phyloP scores from a whole-genome alignment of 2,888 invertebrate species.

The Leptopilina syphax region DNA sequence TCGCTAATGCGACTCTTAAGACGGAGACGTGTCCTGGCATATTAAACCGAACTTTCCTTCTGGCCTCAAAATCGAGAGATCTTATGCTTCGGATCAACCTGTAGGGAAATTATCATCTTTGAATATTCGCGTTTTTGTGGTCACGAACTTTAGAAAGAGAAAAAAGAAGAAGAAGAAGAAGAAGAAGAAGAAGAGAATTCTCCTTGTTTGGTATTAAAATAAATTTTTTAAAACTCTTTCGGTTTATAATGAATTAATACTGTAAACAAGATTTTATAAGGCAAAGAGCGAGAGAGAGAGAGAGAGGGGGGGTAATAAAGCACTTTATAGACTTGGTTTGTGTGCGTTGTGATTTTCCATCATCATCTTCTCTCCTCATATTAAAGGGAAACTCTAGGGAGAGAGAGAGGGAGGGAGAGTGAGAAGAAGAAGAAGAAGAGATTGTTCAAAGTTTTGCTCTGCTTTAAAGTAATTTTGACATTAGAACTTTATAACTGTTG shows the following conservation, averaged over 20 bases:
- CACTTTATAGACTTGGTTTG: not conserved
- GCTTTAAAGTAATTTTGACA: not conserved
- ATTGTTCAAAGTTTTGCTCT: not conserved
- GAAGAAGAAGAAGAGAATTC: too few species aligned
- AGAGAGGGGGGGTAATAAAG: not conserved
- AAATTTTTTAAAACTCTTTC: too few species aligned
- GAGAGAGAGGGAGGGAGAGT: not conserved
- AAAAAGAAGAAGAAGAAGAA: too few species aligned
- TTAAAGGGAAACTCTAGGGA: not conserved
- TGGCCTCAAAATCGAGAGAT: slow-evolving; percentile 60
- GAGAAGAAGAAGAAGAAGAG: not conserved
- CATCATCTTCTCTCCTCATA: not conserved
- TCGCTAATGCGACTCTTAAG: slow-evolving; percentile 70
- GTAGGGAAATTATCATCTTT: slow-evolving; percentile 4
- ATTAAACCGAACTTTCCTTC: slow-evolving; percentile 67
- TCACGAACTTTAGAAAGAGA: too few species aligned
- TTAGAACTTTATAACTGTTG: slow-evolving; percentile 19
- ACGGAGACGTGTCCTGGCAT: slow-evolving; percentile 70
- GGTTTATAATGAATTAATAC: too few species aligned
- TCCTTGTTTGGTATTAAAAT: too few species aligned
- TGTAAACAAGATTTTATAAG: not conserved
- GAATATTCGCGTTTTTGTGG: not conserved
- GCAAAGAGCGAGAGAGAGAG: too few species aligned
- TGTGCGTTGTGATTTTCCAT: not conserved
- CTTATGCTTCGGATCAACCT: slow-evolving; percentile 55